Evolutionary conservation across 2,888 invertebrate genomes (phyloP).

Genomic region (Helobdella robusta): DNA sequence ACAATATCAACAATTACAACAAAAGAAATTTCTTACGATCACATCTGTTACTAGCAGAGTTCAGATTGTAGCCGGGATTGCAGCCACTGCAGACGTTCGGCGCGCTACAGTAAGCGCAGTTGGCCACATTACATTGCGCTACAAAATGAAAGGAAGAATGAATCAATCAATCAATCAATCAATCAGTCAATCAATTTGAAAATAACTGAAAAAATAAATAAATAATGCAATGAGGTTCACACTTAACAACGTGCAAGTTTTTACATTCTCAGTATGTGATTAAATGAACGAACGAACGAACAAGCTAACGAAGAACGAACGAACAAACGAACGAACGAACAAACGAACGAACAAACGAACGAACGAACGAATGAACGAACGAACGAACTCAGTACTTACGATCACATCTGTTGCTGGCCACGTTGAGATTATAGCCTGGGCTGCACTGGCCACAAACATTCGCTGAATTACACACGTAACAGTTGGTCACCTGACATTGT

Average conservation of each 20-base stretch:
- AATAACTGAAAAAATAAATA: not conserved
- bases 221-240: not conserved
- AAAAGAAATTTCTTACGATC: not conserved
- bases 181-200: not conserved
- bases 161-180: not conserved
- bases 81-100: not conserved
- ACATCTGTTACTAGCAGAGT: not conserved
- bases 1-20: too few species aligned
- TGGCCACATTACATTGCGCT: conserved; percentile 10
- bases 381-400: not conserved
- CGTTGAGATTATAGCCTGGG: not conserved
- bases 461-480: not conserved
- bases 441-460: conserved; percentile 5
- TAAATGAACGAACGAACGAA: not conserved
- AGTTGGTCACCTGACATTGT: conserved; percentile 3
- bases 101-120: conserved; percentile 10
- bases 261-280: not conserved
- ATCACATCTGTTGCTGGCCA: not conserved
- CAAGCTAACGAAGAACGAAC: too few species aligned
- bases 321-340: too few species aligned
- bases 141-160: not conserved
- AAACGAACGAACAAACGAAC: not conserved
- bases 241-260: not conserved
- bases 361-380: not conserved
- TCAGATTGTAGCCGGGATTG: conserved; percentile 6